Percentiles rank a stretch among this genome's conserved stretches.
phyloP scores from a whole-genome alignment of 2,888 invertebrate genomes.

The Heteropelma amictum region DNA sequence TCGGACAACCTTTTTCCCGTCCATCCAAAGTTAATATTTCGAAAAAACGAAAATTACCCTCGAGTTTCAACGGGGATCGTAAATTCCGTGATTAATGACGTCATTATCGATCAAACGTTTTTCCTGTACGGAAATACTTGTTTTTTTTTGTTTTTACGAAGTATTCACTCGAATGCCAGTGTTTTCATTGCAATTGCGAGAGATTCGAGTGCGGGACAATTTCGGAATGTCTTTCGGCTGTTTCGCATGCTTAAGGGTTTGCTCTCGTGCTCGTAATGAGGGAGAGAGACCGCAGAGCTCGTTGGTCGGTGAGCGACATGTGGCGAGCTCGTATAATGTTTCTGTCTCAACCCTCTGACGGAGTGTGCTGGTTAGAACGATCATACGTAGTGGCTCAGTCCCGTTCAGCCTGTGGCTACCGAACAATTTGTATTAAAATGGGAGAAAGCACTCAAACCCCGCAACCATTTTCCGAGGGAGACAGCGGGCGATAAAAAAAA shows the following conservation, averaged over 20 bases:
- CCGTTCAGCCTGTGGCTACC: constrained; percentile 53
- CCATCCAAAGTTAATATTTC: no score
- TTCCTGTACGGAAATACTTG: no score
- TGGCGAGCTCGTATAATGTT: constrained; percentile 48
- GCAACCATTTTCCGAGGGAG: constrained; percentile 24
- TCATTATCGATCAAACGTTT: no score
- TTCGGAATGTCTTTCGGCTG: constrained; percentile 25
- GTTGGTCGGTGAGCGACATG: constrained; percentile 48
- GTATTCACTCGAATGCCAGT: neutral
- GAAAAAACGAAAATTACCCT: neutral
- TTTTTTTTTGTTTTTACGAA: neutral
- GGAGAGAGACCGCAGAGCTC: constrained; percentile 41
- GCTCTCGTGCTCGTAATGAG: constrained; percentile 21
- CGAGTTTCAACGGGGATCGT: no score
- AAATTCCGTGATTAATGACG: no score
- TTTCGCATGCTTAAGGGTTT: constrained; percentile 40
- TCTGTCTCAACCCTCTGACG: neutral
- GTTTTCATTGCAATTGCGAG: neutral
- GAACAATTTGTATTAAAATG: constrained; percentile 77
- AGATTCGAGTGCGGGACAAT: neutral
- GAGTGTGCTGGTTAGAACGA: constrained; percentile 18
- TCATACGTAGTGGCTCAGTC: constrained; percentile 42
- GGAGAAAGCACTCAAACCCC: constrained; percentile 57
- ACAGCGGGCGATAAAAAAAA: constrained; percentile 15
- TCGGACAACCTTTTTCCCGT: neutral